phyloP scores from a whole-genome alignment of 2,797 vertebrate species.

The Pipistrellus kuhlii region DNA sequence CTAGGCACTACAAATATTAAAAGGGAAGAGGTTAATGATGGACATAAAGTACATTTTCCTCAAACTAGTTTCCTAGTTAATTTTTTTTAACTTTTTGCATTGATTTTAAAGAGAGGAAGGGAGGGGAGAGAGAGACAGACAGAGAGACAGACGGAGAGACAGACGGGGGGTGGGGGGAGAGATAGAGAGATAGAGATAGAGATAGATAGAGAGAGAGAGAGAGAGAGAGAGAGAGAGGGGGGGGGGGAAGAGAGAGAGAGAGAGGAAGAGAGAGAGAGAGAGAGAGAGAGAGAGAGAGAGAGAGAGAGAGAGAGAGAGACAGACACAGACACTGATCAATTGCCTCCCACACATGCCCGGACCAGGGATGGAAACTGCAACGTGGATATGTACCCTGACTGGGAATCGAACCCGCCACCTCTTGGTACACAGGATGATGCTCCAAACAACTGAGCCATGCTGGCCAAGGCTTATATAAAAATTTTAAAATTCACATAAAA shows the following conservation, averaged over 20 bases:
- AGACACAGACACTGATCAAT: neutral
- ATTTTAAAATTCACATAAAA: conserved; percentile 12
- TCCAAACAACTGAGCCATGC: neutral
- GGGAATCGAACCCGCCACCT: neutral
- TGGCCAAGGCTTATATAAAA: neutral
- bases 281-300: too few species aligned
- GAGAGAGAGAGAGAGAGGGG: too few species aligned
- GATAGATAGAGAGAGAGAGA: too few species aligned
- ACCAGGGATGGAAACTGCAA: neutral
- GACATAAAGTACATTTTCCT: conserved; percentile 29
- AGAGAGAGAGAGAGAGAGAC: too few species aligned
- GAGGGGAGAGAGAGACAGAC: too few species aligned
- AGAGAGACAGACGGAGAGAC: too few species aligned
- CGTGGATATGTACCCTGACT: neutral
- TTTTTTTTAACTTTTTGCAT: neutral
- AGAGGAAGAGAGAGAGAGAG: too few species aligned
- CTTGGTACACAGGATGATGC: neutral
- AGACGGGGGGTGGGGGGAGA: too few species aligned
- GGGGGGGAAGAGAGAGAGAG: neutral
- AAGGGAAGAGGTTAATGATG: neutral
- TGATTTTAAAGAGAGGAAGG: neutral
- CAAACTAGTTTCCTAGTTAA: conserved; percentile 46
- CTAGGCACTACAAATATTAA: neutral
- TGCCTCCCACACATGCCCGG: neutral
- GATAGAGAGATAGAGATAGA: too few species aligned